Evolutionary conservation across 37 sponge, comb jelly and placozoan species (phyloP), one percentile per base, ranked within the genome.

Genomic region (Lycopodina hypogea): DNA sequence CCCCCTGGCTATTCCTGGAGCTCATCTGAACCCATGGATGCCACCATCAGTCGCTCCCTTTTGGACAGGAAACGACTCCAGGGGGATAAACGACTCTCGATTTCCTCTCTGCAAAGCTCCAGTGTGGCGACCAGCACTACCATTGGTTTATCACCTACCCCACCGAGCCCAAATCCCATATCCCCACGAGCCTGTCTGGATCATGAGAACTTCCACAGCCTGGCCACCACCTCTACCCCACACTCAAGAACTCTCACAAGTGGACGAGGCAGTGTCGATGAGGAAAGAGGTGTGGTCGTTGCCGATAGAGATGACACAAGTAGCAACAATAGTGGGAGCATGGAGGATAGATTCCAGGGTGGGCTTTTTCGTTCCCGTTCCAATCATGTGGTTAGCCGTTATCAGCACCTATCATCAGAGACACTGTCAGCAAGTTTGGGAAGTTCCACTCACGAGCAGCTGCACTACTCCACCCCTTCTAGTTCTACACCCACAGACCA

Each of bases 381-480:
- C 35, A 65, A 65, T 65, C 66, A 30, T 32, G 30, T 65, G 2
- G 34, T 2, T 30, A 32, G 66, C 4, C 19, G 23, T 17, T 30
- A 32, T 32, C 66, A 45, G 48, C 48, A 45, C 48, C 48, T 9
- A 45, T 45, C 66, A 15, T 34, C 35, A 3, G 35, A 65, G 66
- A 28, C 18, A 2, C 66, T 65, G 17, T 15, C 66, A 7, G 66
- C 17, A 34, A 65, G 66, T 30, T 28, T 65, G 17, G 35, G 34
- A 2, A 65, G 66, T 65, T 59, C 60, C 4, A 28, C 60, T 59
- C 66, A 65, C 34, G 66, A 65, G 34, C 66, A 65, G 66, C 66
- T 65, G 66, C 66, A 65, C 30, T 65, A 65, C 66, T 17, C 18
- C 66, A 33, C 66, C 3, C 18, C 66, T 34, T 14, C 59, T 18